These are phyloP conservation scores for Dryadula phaetusa DNA, from an alignment of 2,888 invertebrate genomes.

Conservation along the genomic window DNA sequence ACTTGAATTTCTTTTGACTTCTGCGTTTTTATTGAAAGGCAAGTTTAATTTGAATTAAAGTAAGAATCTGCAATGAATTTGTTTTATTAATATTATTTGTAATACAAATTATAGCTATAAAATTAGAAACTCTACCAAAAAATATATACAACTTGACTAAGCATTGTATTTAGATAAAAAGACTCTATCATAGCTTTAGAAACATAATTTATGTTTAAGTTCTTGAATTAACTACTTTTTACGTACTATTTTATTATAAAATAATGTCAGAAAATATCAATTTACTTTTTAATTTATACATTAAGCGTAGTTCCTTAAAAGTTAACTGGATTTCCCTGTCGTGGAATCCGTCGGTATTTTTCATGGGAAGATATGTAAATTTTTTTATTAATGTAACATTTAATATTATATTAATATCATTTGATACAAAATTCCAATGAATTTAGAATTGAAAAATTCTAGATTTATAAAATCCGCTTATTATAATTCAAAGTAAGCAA, in stretches of 20 bases:
- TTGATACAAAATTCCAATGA: too few species aligned
- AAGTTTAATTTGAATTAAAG: neutral
- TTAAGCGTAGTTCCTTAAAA: too few species aligned
- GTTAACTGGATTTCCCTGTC: neutral
- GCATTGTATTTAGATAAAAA: neutral
- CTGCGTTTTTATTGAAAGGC: neutral
- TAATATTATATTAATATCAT: neutral
- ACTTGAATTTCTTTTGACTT: neutral
- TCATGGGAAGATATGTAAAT: neutral
- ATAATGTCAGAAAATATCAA: neutral
- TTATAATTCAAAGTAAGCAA: too few species aligned
- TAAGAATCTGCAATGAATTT: neutral
- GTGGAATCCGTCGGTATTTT: constrained; percentile 10
- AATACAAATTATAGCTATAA: neutral
- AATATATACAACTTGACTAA: neutral
- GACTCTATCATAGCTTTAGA: neutral
- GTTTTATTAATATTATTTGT: neutral
- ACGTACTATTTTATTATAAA: neutral
- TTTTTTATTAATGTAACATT: neutral
- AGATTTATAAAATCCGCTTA: too few species aligned
- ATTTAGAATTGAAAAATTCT: too few species aligned
- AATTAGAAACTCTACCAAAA: neutral
- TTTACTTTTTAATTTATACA: too few species aligned
- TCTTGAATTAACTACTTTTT: neutral
- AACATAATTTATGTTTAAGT: neutral